These are phyloP conservation scores for Crepidodera aurea DNA, from an alignment of 2,888 invertebrate species.

Conservation along the genomic window DNA sequence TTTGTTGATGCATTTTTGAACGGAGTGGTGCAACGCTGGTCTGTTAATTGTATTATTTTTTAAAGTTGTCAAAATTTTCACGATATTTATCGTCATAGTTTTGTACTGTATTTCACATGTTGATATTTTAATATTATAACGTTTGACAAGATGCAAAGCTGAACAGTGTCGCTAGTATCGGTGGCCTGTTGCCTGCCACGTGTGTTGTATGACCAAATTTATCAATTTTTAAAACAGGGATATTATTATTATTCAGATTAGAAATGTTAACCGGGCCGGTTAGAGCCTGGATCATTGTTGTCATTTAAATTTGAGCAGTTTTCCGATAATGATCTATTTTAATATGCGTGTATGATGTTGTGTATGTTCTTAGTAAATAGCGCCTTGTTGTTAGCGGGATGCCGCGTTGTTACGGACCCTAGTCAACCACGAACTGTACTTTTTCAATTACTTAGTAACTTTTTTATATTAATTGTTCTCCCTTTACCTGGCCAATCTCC, in stretches of 20 bases:
- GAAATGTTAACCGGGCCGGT: conserved; percentile 58
- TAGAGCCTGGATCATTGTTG: conserved; percentile 61
- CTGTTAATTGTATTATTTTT: conserved; percentile 51
- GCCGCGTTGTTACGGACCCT: conserved; percentile 63
- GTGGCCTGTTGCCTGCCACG: conserved; percentile 44
- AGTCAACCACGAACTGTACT: conserved; percentile 60
- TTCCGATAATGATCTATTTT: conserved; percentile 60
- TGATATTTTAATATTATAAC: conserved; percentile 61
- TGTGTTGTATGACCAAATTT: conserved; percentile 59
- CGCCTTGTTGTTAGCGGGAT: conserved; percentile 62
- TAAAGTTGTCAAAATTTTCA: conserved; percentile 54
- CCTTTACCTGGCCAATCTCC: conserved; percentile 31
- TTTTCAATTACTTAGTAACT: conserved; percentile 48
- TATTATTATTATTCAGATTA: conserved; percentile 55
- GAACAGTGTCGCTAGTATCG: conserved; percentile 34
- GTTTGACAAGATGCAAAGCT: conserved; percentile 53
- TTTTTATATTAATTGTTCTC: conserved; percentile 42
- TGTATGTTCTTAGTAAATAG: conserved; percentile 60
- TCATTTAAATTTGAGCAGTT: conserved; percentile 58
- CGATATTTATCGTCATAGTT: conserved; percentile 52
- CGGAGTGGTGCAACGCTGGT: conserved; percentile 59
- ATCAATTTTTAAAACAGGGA: conserved; percentile 57
- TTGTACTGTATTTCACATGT: conserved; percentile 57
- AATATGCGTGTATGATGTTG: conserved; percentile 63
- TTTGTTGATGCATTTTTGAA: conserved; percentile 62